phyloP scores from a whole-genome alignment of 37 sponge, comb jelly and placozoan species.

The Ephydatia muelleri region DNA sequence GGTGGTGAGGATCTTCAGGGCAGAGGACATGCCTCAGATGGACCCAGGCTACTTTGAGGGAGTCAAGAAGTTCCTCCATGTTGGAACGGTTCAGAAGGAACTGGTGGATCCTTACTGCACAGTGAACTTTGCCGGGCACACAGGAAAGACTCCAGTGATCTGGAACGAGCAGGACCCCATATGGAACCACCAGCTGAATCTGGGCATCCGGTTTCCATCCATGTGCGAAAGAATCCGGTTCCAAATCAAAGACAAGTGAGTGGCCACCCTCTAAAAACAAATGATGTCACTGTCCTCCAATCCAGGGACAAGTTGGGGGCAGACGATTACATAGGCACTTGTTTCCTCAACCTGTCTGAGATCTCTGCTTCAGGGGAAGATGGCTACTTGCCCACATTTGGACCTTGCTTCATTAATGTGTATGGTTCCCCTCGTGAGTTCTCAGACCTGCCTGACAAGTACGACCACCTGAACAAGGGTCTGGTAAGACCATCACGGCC shows the following conservation, averaged over 20 bases:
- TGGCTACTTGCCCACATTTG: constrained; percentile 93
- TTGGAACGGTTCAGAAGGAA: constrained; percentile 83
- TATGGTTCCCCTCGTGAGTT: constrained; percentile 96
- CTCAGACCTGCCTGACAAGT: constrained; percentile 81
- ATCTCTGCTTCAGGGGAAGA: constrained; percentile 89
- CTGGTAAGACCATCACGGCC: constrained; percentile 40
- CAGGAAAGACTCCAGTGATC: constrained; percentile 73
- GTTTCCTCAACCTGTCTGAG: constrained; percentile 80
- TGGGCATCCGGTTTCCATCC: constrained; percentile 84
- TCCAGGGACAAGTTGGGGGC: constrained; percentile 79
- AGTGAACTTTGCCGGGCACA: constrained; percentile 95
- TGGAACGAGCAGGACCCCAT: constrained; percentile 89
- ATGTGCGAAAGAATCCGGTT: constrained; percentile 60
- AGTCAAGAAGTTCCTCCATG: constrained; percentile 79
- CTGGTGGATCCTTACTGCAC: constrained; percentile 95
- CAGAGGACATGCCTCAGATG: constrained; percentile 95
- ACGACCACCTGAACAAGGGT: constrained; percentile 89
- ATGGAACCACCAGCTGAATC: constrained; percentile 92
- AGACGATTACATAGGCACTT: constrained; percentile 96
- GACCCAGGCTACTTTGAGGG: constrained; percentile 88
- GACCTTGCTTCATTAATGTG: constrained; percentile 92
- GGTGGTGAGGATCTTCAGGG: constrained; percentile 74
- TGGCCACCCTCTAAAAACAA: neutral
- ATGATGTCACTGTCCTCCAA: no score
- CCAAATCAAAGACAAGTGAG: constrained; percentile 43